These are phyloP conservation scores for Pogonocherus hispidulus DNA, from an alignment of 2,888 invertebrate genomes.

Conservation along the genomic window DNA sequence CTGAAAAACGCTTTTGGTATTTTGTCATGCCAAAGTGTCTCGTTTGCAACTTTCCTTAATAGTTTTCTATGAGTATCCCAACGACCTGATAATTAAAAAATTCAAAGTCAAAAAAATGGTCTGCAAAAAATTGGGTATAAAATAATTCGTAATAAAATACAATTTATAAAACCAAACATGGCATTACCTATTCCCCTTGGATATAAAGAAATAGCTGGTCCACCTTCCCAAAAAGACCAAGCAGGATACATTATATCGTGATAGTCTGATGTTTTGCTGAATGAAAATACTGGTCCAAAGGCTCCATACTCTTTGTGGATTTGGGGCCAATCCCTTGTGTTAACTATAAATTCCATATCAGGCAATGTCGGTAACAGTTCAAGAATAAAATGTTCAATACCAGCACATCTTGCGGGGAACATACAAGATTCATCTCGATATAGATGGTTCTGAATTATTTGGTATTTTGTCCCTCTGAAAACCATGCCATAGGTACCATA, in stretches of 20 bases:
- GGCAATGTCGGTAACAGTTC: slow-evolving; percentile 79
- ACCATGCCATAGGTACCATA: neutral
- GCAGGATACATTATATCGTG: slow-evolving; percentile 95
- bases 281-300: slow-evolving; percentile 91
- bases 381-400: slow-evolving; percentile 89
- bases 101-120: too few relatives aligned
- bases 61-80: slow-evolving; percentile 86
- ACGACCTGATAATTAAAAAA: slow-evolving; percentile 72
- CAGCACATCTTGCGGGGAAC: slow-evolving; percentile 93
- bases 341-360: slow-evolving; percentile 88
- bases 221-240: slow-evolving; percentile 99
- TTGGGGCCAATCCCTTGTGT: slow-evolving; percentile 96
- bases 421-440: slow-evolving; percentile 89
- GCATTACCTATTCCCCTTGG: slow-evolving; percentile 82
- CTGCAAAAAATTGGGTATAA: too few relatives aligned
- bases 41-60: slow-evolving; percentile 73
- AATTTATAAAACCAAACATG: neutral
- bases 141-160: slow-evolving; percentile 1
- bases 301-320: slow-evolving; percentile 75
- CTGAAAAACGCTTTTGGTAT: slow-evolving; percentile 84
- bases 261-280: slow-evolving; percentile 91
- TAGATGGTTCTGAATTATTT: slow-evolving; percentile 84
- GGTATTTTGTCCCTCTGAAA: slow-evolving; percentile 81
- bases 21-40: slow-evolving; percentile 86
- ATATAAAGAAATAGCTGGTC: slow-evolving; percentile 94